Percentiles rank a stretch among this genome's conserved stretches.
phyloP scores from a whole-genome alignment of 2,888 invertebrate genomes.

The Drosophila mulleri region DNA sequence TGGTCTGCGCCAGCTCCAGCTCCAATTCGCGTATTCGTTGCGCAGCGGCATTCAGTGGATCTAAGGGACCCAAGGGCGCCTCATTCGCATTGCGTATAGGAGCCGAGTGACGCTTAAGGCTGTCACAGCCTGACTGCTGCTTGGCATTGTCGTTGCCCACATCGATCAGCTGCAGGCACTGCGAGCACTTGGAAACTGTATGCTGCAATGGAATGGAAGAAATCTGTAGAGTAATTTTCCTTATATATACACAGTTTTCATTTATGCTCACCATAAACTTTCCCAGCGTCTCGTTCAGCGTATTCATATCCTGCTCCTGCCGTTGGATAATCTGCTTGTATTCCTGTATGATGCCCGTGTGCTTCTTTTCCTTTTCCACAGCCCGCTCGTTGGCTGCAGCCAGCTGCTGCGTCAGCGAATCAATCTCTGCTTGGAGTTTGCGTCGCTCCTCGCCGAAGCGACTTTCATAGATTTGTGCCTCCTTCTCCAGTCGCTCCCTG shows the following conservation, averaged over 20 bases:
- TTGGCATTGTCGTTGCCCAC: constrained; percentile 51
- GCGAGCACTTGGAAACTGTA: constrained; percentile 87
- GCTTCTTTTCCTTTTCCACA: constrained; percentile 90
- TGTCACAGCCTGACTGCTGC: constrained; percentile 22
- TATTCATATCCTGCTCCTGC: constrained; percentile 92
- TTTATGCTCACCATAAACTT: constrained; percentile 88
- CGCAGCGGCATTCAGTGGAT: constrained; percentile 82
- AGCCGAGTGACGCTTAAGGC: constrained; percentile 28
- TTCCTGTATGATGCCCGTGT: constrained; percentile 93
- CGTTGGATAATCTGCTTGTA: constrained; percentile 96
- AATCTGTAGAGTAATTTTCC: not conserved
- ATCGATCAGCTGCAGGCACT: constrained; percentile 72
- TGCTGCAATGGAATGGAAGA: constrained; percentile 82
- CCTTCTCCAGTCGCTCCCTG: constrained; percentile 88
- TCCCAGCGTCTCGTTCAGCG: constrained; percentile 87
- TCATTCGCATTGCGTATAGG: constrained; percentile 70
- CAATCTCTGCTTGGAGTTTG: constrained; percentile 85
- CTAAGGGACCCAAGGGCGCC: constrained; percentile 82
- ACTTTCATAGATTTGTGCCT: constrained; percentile 90
- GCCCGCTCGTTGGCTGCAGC: constrained; percentile 91
- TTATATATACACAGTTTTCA: not conserved
- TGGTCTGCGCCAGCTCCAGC: constrained; percentile 97
- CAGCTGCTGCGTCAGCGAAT: constrained; percentile 91
- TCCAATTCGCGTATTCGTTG: constrained; percentile 94
- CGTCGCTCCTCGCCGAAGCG: constrained; percentile 86